These are phyloP conservation scores for Peromyscus polionotus DNA, from an alignment of 2,113 vertebrate genomes.

Conservation along the genomic window DNA sequence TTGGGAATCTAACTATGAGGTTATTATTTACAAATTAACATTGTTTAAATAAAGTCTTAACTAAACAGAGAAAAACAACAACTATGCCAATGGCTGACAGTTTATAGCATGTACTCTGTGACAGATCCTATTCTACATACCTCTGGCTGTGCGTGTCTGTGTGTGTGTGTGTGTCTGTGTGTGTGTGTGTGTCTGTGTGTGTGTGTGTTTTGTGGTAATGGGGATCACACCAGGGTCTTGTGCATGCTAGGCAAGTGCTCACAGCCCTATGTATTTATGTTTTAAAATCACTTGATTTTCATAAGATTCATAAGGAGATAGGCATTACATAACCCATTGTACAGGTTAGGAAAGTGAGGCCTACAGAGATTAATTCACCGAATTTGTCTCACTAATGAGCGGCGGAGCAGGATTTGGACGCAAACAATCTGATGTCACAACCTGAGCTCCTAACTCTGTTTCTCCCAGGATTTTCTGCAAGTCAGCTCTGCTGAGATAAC, in stretches of 20 bases:
- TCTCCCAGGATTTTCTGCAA: slow-evolving; percentile 35
- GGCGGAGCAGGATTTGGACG: not conserved
- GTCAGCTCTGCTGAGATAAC: not conserved
- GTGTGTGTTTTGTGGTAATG: not conserved
- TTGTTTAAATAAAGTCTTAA: slow-evolving; percentile 56
- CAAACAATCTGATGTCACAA: slow-evolving; percentile 53
- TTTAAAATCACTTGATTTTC: slow-evolving; percentile 46
- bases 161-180: not conserved
- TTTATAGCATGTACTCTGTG: not conserved
- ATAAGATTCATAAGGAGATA: not conserved
- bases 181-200: too few species aligned
- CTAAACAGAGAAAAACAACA: slow-evolving; percentile 12
- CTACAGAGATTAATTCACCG: not conserved
- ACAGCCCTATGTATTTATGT: not conserved
- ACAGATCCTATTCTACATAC: not conserved
- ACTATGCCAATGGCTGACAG: not conserved
- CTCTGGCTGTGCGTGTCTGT: not conserved
- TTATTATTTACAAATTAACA: slow-evolving; percentile 43
- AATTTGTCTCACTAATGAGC: slow-evolving; percentile 22
- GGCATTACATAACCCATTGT: slow-evolving; percentile 12
- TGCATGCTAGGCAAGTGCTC: not conserved
- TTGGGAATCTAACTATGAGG: slow-evolving; percentile 20
- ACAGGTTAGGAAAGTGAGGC: slow-evolving; percentile 12
- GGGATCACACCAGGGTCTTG: not conserved
- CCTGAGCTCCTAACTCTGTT: not conserved